Percentiles rank a stretch among this genome's conserved stretches.
phyloP scores from a whole-genome alignment of 2,797 vertebrate genomes.

The Cheirogaleus major region DNA sequence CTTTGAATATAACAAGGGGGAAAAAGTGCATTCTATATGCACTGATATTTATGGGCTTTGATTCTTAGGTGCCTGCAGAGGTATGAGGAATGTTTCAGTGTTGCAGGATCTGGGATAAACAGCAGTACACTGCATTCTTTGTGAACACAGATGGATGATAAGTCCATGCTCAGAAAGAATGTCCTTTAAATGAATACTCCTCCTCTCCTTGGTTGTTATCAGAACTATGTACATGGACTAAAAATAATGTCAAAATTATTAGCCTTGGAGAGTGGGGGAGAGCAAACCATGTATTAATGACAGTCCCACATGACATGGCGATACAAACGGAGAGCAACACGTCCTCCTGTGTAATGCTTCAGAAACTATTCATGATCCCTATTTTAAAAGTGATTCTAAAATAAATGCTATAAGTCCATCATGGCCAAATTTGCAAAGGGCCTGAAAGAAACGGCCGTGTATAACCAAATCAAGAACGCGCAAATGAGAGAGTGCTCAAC shows the following conservation, averaged over 20 bases:
- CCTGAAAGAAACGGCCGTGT: background rate
- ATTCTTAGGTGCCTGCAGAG: constrained; percentile 29
- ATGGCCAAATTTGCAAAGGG: background rate
- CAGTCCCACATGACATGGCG: background rate
- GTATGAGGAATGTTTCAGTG: background rate
- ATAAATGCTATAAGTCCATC: background rate
- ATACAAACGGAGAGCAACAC: background rate
- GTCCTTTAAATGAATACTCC: background rate
- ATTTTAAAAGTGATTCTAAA: constrained; percentile 26
- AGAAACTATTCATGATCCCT: background rate
- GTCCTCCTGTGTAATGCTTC: background rate
- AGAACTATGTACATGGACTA: background rate
- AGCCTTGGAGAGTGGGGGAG: background rate
- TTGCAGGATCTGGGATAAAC: background rate
- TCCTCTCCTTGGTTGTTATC: constrained; percentile 31
- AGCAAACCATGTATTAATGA: background rate
- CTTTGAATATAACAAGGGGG: constrained; percentile 43
- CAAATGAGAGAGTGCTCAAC: background rate
- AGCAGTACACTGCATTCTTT: constrained; percentile 40
- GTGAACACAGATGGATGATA: constrained; percentile 33
- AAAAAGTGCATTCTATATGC: background rate
- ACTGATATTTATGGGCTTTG: constrained; percentile 7
- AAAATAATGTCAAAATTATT: constrained; percentile 47
- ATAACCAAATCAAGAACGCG: background rate
- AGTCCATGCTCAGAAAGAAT: background rate